Evolutionary conservation across 2,113 vertebrate genomes (phyloP).

Genomic region (Oreotrochilus melanogaster): DNA sequence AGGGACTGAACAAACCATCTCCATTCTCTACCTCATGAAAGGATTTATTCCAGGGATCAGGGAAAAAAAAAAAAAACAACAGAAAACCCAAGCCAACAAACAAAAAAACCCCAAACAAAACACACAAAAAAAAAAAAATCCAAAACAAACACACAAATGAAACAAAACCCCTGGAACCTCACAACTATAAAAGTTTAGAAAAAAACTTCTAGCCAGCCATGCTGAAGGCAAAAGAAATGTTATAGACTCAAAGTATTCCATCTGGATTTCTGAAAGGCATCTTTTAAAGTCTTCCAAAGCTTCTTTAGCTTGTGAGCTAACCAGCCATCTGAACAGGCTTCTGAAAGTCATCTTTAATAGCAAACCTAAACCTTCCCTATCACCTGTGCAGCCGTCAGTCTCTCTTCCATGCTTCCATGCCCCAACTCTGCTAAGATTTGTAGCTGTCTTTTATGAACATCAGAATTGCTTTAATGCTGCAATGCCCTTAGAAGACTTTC

Average conservation of each 20-base stretch:
- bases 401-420: not conserved
- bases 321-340: not conserved
- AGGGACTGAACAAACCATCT: not conserved
- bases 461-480: constrained; percentile 58
- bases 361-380: not conserved
- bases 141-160: not conserved
- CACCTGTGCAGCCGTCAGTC: not conserved
- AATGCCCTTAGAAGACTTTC: constrained; percentile 49
- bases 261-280: not conserved
- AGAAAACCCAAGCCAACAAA: no score
- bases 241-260: not conserved
- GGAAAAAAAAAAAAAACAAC: no score
- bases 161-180: not conserved
- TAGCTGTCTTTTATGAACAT: constrained; percentile 54
- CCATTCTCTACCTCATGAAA: not conserved
- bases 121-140: no score
- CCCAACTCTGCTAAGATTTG: constrained; percentile 18
- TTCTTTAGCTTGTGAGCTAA: not conserved
- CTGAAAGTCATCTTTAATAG: not conserved
- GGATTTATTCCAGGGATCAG: not conserved
- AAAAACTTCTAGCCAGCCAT: not conserved
- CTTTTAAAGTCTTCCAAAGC: not conserved
- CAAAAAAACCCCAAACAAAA: not conserved
- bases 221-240: not conserved
- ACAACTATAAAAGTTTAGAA: not conserved